Percentiles rank a stretch among this genome's conserved stretches.
Conservation (phyloP, 2,888 invertebrate genomes). For the Orchestes rusci region DNA sequence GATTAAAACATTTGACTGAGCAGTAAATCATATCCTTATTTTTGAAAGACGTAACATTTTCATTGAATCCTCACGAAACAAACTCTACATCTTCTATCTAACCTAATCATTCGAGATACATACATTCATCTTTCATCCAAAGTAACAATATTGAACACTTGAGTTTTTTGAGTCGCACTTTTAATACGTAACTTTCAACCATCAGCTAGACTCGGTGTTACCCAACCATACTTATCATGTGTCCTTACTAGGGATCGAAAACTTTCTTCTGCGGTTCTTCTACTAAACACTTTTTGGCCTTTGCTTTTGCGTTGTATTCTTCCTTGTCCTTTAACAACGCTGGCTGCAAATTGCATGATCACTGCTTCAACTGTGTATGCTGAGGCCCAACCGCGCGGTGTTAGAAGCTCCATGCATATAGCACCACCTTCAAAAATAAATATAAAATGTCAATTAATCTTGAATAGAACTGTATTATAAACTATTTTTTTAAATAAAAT, state of each 20-base stretch:
- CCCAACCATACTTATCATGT: slow-evolving; percentile 89
- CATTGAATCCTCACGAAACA: too few species aligned
- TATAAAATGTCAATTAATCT: neutral
- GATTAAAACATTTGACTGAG: too few species aligned
- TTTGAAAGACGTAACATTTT: too few species aligned
- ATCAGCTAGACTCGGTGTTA: slow-evolving; percentile 78
- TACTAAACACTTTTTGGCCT: slow-evolving; percentile 69
- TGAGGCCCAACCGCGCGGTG: slow-evolving; percentile 82
- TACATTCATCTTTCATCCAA: too few species aligned
- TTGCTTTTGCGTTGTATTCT: slow-evolving; percentile 72
- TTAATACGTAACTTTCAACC: too few species aligned
- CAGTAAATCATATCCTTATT: too few species aligned
- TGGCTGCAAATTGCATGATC: slow-evolving; percentile 84
- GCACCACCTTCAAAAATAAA: slow-evolving; percentile 52
- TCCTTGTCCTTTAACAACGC: slow-evolving; percentile 81
- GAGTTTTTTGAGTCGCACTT: too few species aligned
- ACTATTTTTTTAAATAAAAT: too few species aligned
- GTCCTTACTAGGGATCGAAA: slow-evolving; percentile 82
- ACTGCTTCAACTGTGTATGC: slow-evolving; percentile 83
- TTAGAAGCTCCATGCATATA: slow-evolving; percentile 82
- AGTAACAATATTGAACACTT: too few species aligned
- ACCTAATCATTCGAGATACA: too few species aligned
- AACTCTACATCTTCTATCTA: too few species aligned
- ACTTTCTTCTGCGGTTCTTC: slow-evolving; percentile 78
- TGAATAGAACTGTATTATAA: too few species aligned